These are phyloP conservation scores for Motacilla alba DNA, from an alignment of 2,113 vertebrate genomes.

Conservation along the genomic window DNA sequence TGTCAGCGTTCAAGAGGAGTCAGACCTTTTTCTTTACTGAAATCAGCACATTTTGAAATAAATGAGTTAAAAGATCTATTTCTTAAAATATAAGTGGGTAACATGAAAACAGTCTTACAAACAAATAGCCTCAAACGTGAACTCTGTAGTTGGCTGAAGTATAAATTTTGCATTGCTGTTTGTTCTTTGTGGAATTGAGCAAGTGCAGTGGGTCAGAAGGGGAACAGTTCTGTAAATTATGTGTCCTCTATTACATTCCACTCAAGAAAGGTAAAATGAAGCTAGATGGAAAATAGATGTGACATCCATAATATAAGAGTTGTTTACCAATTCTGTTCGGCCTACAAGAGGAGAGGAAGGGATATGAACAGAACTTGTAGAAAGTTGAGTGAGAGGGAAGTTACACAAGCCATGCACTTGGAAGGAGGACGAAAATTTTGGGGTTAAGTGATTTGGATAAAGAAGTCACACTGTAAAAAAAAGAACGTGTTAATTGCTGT, in stretches of 20 bases:
- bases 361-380: not conserved
- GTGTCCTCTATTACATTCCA: slow-evolving; percentile 36
- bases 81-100: not conserved
- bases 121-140: not conserved
- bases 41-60: not conserved
- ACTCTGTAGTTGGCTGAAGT: not conserved
- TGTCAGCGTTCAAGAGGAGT: not conserved
- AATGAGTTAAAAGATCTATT: not conserved
- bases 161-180: slow-evolving; percentile 8
- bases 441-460: not conserved
- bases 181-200: slow-evolving; percentile 23
- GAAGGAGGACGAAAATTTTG: not conserved
- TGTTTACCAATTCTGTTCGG: slow-evolving; percentile 15
- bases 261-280: slow-evolving; percentile 59
- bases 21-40: not conserved
- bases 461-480: not conserved
- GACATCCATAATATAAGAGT: slow-evolving; percentile 49
- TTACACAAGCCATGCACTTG: not conserved
- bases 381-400: slow-evolving; percentile 23
- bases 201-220: slow-evolving; percentile 39
- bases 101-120: not conserved
- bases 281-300: slow-evolving; percentile 63
- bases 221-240: slow-evolving; percentile 45
- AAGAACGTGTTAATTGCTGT: slow-evolving; percentile 1
- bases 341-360: not conserved